These are phyloP conservation scores for Chorisops tibialis DNA, from an alignment of 2,888 invertebrate genomes.

Conservation along the genomic window DNA sequence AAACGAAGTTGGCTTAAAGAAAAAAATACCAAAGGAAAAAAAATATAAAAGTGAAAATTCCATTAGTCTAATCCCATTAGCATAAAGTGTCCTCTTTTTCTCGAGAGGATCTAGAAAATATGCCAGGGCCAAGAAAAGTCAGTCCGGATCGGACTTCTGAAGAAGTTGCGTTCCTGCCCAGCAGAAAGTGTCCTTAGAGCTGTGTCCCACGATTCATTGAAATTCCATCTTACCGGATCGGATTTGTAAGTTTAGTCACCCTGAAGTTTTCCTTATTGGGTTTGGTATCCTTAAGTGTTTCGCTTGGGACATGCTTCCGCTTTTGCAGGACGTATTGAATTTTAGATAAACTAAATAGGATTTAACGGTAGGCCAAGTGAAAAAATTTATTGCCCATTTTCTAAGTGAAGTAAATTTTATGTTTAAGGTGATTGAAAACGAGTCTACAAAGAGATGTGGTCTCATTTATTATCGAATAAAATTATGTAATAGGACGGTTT, in stretches of 20 bases:
- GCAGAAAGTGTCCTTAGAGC: not conserved
- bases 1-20: not conserved
- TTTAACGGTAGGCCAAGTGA: too few relatives aligned
- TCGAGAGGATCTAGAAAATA: not conserved
- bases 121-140: not conserved
- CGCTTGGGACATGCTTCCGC: conserved; percentile 13
- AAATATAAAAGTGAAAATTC: conserved; percentile 8
- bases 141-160: not conserved
- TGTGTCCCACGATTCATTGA: conserved; percentile 8
- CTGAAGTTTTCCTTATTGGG: conserved; percentile 21
- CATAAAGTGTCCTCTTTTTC: conserved; percentile 9
- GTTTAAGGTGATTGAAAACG: too few relatives aligned
- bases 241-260: conserved; percentile 14
- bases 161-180: not conserved
- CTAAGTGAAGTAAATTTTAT: too few relatives aligned
- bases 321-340: too few relatives aligned
- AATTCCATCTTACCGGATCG: not conserved
- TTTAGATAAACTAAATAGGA: too few relatives aligned
- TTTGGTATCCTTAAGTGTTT: conserved; percentile 1
- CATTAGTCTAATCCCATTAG: conserved; percentile 23
- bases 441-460: too few relatives aligned
- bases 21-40: not conserved
- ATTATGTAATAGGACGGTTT: too few relatives aligned
- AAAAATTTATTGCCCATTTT: too few relatives aligned
- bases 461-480: too few relatives aligned